Evolutionary conservation across 2,113 vertebrate species (phyloP).

Genomic region (Rhinopomastus cyanomelas): DNA sequence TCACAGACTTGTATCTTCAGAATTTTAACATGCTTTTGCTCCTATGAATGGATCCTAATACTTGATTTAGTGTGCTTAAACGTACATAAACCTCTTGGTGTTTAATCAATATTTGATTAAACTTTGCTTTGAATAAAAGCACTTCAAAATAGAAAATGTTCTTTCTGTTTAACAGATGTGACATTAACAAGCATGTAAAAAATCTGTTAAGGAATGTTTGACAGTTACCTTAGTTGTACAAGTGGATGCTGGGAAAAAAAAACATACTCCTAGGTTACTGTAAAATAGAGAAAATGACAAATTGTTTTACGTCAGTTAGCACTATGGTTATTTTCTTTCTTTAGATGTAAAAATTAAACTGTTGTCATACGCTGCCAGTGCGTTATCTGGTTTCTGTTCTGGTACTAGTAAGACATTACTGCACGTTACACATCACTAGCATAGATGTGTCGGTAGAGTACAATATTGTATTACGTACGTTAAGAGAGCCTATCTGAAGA

Average conservation of each 20-base stretch:
- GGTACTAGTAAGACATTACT: neutral
- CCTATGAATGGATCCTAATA: neutral
- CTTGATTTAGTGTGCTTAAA: neutral
- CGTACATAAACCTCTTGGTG: no score
- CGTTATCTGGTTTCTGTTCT: neutral
- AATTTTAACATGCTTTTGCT: neutral
- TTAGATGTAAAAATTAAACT: neutral
- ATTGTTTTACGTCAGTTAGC: neutral
- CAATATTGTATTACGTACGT: rapidly evolving
- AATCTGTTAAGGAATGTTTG: neutral
- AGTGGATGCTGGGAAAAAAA: neutral
- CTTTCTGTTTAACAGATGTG: neutral
- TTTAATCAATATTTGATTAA: no score
- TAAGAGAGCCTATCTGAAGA: neutral
- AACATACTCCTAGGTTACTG: neutral
- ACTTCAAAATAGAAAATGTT: neutral
- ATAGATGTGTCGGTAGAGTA: neutral
- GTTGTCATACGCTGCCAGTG: neutral
- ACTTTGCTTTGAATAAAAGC: neutral
- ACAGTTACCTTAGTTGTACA: rapidly evolving
- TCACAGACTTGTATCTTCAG: neutral
- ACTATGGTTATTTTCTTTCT: neutral
- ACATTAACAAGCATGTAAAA: neutral
- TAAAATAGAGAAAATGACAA: neutral
- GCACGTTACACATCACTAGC: no score